Conservation (phyloP, 2,113 vertebrate genomes). For the Nettapus auritus region DNA sequence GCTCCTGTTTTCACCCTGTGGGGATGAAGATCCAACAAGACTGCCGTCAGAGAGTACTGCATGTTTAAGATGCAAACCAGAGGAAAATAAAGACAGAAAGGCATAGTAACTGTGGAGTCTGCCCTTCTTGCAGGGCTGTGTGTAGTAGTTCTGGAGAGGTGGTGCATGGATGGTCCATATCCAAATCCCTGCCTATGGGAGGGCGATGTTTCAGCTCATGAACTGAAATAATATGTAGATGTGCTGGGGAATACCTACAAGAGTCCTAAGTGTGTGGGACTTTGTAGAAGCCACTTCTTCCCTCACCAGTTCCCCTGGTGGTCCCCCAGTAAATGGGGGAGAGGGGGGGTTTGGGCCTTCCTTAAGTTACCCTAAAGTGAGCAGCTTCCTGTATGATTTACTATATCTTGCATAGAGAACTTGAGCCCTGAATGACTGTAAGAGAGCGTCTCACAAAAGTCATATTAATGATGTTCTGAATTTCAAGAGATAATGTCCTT, state of each 20-base stretch:
- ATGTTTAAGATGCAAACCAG: not conserved
- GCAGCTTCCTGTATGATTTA: not conserved
- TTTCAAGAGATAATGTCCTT: not conserved
- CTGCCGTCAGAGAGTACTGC: fast-evolving
- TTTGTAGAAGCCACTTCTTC: not conserved
- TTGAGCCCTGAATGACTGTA: not conserved
- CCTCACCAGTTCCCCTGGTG: not conserved
- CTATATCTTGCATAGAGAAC: not conserved
- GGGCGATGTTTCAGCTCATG: not conserved
- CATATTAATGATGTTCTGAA: not conserved
- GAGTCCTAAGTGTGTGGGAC: not conserved
- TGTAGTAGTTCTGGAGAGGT: not conserved
- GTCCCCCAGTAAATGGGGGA: not conserved
- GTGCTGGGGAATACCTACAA: fast-evolving
- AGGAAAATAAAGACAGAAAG: not conserved
- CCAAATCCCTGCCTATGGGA: not conserved
- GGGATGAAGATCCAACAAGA: not conserved
- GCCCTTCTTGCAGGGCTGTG: not conserved
- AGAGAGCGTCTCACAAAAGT: not conserved
- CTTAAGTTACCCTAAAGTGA: not conserved
- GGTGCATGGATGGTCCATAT: fast-evolving
- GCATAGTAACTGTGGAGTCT: not conserved
- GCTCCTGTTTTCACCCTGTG: fast-evolving
- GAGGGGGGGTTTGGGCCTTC: not conserved
- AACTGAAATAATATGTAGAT: not conserved